phyloP scores from a whole-genome alignment of 2,797 vertebrate genomes.

The Microctenopoma stevenorrisi region DNA sequence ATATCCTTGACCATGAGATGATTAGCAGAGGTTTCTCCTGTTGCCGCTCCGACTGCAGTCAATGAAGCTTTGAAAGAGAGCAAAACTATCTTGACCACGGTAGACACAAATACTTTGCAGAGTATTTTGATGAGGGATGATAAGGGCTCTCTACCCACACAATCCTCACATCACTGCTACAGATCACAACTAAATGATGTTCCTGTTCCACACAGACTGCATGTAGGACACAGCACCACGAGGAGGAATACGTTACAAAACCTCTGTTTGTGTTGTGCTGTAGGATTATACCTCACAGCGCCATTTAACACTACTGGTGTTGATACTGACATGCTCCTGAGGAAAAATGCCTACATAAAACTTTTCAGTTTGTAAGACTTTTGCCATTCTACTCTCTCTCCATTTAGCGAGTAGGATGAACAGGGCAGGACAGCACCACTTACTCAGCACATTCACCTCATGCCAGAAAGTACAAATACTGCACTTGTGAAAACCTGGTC shows the following conservation, averaged over 20 bases:
- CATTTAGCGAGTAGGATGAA: not conserved
- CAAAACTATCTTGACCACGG: slow-evolving; percentile 7
- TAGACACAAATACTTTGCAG: not conserved
- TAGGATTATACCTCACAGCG: not conserved
- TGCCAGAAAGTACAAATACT: no score
- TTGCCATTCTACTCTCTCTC: not conserved
- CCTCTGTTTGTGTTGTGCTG: not conserved
- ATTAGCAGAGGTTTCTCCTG: slow-evolving; percentile 59
- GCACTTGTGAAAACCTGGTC: no score
- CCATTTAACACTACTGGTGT: no score
- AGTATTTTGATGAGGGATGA: no score
- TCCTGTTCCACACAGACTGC: not conserved
- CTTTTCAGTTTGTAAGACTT: no score
- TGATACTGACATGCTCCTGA: no score
- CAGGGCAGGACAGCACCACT: no score
- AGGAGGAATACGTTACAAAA: not conserved
- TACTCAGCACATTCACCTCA: no score
- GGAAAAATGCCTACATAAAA: no score
- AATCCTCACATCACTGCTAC: not conserved
- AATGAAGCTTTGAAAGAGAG: slow-evolving; percentile 35
- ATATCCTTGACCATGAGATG: slow-evolving; percentile 62
- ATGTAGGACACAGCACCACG: not conserved
- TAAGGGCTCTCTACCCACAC: slow-evolving; percentile 3
- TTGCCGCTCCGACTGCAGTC: slow-evolving; percentile 53
- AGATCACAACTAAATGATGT: not conserved